Conservation (phyloP, 2,888 invertebrate genomes). For the Acanthosepion lycidas region DNA sequence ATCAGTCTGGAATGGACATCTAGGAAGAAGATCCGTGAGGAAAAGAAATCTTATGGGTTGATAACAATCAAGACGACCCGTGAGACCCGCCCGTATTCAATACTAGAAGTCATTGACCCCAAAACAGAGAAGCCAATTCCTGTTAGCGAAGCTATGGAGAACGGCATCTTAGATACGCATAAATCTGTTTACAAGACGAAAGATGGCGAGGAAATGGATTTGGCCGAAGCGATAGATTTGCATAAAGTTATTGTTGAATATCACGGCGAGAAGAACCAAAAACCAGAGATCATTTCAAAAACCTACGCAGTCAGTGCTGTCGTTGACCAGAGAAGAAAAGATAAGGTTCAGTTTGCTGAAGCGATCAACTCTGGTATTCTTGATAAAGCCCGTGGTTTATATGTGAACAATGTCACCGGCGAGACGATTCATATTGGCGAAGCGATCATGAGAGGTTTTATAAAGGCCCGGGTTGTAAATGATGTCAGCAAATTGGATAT, state of each 20-base stretch:
- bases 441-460: slow-evolving; percentile 73
- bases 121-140: slow-evolving; percentile 58
- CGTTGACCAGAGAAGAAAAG: slow-evolving; percentile 64
- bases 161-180: slow-evolving; percentile 61
- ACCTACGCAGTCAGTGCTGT: slow-evolving; percentile 73
- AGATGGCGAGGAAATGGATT: slow-evolving; percentile 60
- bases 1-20: slow-evolving; percentile 69
- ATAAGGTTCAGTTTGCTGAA: slow-evolving; percentile 64
- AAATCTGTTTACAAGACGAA: slow-evolving; percentile 61
- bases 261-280: slow-evolving; percentile 52
- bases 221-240: slow-evolving; percentile 68
- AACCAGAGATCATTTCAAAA: slow-evolving; percentile 64
- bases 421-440: slow-evolving; percentile 69
- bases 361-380: slow-evolving; percentile 64
- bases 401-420: slow-evolving; percentile 68
- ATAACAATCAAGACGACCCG: slow-evolving; percentile 71
- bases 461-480: slow-evolving; percentile 70
- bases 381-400: slow-evolving; percentile 67
- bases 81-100: slow-evolving; percentile 68
- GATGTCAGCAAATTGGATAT: slow-evolving; percentile 69
- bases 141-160: slow-evolving; percentile 59
- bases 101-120: slow-evolving; percentile 62
- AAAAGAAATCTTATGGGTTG: slow-evolving; percentile 71
- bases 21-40: slow-evolving; percentile 67
- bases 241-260: slow-evolving; percentile 68